Evolutionary conservation across 1,140 invertebrate genomes (phyloP).

Genomic region (Propsilocerus akamusi): DNA sequence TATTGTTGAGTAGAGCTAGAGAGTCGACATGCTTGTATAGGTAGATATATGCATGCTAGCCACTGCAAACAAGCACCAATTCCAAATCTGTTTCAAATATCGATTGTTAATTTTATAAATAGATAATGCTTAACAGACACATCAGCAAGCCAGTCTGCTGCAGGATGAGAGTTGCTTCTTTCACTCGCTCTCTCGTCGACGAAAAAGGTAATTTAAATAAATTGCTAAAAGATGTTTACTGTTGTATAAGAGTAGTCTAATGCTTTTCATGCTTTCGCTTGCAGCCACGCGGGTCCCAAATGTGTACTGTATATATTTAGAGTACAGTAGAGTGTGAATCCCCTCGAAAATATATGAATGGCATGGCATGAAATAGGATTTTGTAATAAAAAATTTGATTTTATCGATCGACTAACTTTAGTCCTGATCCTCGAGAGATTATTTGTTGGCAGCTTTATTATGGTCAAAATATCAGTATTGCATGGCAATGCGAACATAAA

Average conservation of each 20-base stretch:
- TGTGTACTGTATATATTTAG: background rate
- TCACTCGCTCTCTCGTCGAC: background rate
- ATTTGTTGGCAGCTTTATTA: slow-evolving; percentile 1
- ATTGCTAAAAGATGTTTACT: background rate
- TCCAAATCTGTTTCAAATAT: background rate
- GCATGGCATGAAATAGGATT: background rate
- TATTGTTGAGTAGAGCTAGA: too few relatives aligned
- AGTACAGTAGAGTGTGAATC: background rate
- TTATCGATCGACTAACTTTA: background rate
- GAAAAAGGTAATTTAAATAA: background rate
- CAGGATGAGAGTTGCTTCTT: too few relatives aligned
- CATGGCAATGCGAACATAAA: background rate
- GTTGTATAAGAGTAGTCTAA: too few relatives aligned
- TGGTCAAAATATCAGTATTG: too few relatives aligned
- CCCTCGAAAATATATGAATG: background rate
- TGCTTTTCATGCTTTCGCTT: too few relatives aligned
- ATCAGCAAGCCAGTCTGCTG: too few relatives aligned
- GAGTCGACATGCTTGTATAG: too few relatives aligned
- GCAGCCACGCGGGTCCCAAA: background rate
- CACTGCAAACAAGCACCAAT: background rate
- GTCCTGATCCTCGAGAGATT: background rate
- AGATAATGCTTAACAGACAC: too few relatives aligned
- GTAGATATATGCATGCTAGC: background rate
- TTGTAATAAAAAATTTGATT: slow-evolving; percentile 1
- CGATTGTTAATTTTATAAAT: background rate